phyloP scores from a whole-genome alignment of 2,797 vertebrate genomes.

The Lindbergichthys nudifrons region DNA sequence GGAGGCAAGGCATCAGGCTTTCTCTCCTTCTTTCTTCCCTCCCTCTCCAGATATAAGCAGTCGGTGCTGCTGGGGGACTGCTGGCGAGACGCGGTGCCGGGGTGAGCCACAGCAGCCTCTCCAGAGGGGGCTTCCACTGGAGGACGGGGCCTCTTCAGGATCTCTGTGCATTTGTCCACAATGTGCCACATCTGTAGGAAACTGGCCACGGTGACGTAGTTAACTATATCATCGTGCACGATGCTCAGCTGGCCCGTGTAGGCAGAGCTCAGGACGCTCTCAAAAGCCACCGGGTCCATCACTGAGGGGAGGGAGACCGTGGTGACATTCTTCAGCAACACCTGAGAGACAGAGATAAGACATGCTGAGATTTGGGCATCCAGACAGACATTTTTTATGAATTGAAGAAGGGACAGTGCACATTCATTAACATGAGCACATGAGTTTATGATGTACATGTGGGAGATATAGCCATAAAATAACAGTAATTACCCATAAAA shows the following conservation, averaged over 20 bases:
- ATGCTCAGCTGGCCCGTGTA: conserved; percentile 94
- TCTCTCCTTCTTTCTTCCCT: conserved; percentile 76
- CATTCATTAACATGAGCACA: too few relatives aligned
- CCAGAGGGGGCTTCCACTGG: conserved; percentile 65
- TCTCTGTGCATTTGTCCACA: conserved; percentile 95
- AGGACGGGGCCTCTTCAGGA: conserved; percentile 85
- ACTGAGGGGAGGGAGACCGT: conserved; percentile 91
- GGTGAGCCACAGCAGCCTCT: conserved; percentile 49
- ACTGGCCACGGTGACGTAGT: conserved; percentile 94
- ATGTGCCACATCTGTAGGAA: conserved; percentile 99
- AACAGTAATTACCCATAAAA: too few relatives aligned
- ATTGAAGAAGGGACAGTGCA: too few relatives aligned
- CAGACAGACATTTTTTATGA: not conserved
- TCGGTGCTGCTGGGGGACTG: conserved; percentile 95
- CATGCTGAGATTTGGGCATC: not conserved
- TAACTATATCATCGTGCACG: conserved; percentile 90
- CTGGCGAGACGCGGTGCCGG: conserved; percentile 79
- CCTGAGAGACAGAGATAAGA: conserved; percentile 65
- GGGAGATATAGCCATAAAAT: too few relatives aligned
- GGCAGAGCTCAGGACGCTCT: conserved; percentile 91
- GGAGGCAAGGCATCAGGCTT: conserved; percentile 82
- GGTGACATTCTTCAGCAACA: conserved; percentile 92
- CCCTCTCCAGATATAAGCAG: conserved; percentile 88
- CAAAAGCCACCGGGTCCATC: conserved; percentile 93
- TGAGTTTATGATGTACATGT: too few relatives aligned